Conservation (phyloP, 1,140 invertebrate species). For the Coptotermes formosanus region DNA sequence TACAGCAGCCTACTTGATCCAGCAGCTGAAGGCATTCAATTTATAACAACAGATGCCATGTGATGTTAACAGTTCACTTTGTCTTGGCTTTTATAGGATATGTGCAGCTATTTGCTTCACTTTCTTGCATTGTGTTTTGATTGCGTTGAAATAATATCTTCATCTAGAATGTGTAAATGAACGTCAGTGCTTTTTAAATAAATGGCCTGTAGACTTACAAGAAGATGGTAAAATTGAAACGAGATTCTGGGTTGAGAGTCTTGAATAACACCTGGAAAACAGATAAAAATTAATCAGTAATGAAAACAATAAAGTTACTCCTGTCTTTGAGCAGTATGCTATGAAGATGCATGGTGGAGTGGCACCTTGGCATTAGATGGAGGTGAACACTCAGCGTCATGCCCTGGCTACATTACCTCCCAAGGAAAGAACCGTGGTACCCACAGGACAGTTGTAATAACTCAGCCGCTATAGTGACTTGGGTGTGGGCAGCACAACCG, state of each 20-base stretch:
- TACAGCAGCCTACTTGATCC: background rate
- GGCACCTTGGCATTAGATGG: too few species aligned
- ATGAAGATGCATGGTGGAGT: too few species aligned
- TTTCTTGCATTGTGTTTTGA: background rate
- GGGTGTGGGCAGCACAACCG: too few species aligned
- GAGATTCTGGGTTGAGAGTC: background rate
- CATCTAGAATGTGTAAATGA: background rate
- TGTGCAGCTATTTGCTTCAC: background rate
- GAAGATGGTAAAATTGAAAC: background rate
- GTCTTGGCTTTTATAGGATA: constrained; percentile 1
- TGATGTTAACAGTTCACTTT: background rate
- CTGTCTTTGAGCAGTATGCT: too few species aligned
- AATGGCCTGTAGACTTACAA: background rate
- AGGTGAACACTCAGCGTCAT: too few species aligned
- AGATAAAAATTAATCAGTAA: background rate
- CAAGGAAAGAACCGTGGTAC: too few species aligned
- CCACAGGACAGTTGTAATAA: too few species aligned
- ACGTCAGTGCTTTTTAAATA: background rate
- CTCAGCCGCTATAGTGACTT: too few species aligned
- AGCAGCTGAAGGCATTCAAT: background rate
- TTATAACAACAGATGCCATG: background rate
- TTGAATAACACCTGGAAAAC: background rate
- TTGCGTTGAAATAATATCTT: constrained; percentile 1
- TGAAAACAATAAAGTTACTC: too few species aligned
- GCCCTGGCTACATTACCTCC: too few species aligned